Base-by-base conservation (phyloP, 2,888 invertebrate species). In the Acleris sparsana region DNA sequence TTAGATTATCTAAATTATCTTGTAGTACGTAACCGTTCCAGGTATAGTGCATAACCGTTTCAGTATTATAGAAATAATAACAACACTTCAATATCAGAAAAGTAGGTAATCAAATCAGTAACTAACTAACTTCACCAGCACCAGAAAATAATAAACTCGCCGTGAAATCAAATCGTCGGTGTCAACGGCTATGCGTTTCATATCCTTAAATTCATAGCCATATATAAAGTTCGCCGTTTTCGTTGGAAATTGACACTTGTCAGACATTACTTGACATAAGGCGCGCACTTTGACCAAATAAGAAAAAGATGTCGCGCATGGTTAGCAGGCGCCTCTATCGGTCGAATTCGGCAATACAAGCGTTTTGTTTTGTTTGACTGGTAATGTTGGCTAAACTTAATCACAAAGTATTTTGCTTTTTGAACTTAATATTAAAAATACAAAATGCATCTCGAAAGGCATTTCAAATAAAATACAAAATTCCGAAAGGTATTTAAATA, bases 261-360 rank as follows among this genome's bases (percentile, higher is more conserved):
- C 44, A 44, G 44, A 44, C n/a, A n/a, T n/a, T n/a, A 44, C 44
- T 44, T 5, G 44, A 44, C 44, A 44, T 16, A 44, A 44, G 46
- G 46, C 46, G 46, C 46, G 46, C 17, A 46, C 46, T 46, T 2
- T 46, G 46, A 46, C 46, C 44, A 44, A 46, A 53, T 17, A 33
- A 53, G 29, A 39, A 33, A 39, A 25, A 33, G 2, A n/a, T 1
- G 53, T 1, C 25, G n/a, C 53, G 53, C 39, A 39, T 29, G 53
- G 53, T 5, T 53, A 53, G 53, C 53, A 53, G 46, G 53, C 53
- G 53, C 53, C 53, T 53, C 53, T 53, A 53, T 25, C 53, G 53
- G 53, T 53, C 53, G 4, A 53, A 53, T 53, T 53, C 29, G 53
- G n/a, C 39, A 53, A 53, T 17, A 33, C 53, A 53, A 53, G 53